phyloP scores from a whole-genome alignment of 2,888 invertebrate species.

The Salticus scenicus region DNA sequence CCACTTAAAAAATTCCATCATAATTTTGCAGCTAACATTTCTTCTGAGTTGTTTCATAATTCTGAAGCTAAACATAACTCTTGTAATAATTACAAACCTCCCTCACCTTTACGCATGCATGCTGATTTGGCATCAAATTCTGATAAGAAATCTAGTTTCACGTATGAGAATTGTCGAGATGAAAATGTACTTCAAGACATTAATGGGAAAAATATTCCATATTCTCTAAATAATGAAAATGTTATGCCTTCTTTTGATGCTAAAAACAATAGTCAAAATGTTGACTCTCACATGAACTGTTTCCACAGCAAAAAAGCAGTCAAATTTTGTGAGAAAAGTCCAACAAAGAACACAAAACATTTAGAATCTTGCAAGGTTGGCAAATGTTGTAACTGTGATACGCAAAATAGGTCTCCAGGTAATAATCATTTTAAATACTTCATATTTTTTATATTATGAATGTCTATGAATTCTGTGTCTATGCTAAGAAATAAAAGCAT shows the following conservation, averaged over 20 bases:
- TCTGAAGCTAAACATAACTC: conserved; percentile 30
- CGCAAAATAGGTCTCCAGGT: conserved; percentile 52
- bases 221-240: conserved; percentile 38
- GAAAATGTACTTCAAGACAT: conserved; percentile 48
- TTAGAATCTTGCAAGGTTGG: conserved; percentile 52
- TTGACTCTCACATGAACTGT: conserved; percentile 41
- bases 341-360: conserved; percentile 76
- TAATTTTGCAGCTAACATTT: conserved; percentile 4
- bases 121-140: neutral
- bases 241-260: conserved; percentile 51
- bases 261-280: conserved; percentile 26
- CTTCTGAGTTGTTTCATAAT: conserved; percentile 8
- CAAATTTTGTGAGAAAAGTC: conserved; percentile 83
- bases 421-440: neutral
- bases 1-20: conserved; percentile 36
- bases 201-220: conserved; percentile 42
- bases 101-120: conserved; percentile 25
- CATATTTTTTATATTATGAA: neutral
- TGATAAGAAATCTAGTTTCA: conserved; percentile 28
- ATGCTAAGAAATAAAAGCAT: no score
- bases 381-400: conserved; percentile 59
- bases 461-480: no score
- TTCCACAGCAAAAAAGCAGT: conserved; percentile 82
- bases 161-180: conserved; percentile 41
- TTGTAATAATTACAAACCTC: conserved; percentile 31